A percentile compares a stretch with the other conserved stretches of the same genome.
Evolutionary conservation across 2,797 vertebrate genomes (phyloP).

Genomic region (Rachycentron canadum): DNA sequence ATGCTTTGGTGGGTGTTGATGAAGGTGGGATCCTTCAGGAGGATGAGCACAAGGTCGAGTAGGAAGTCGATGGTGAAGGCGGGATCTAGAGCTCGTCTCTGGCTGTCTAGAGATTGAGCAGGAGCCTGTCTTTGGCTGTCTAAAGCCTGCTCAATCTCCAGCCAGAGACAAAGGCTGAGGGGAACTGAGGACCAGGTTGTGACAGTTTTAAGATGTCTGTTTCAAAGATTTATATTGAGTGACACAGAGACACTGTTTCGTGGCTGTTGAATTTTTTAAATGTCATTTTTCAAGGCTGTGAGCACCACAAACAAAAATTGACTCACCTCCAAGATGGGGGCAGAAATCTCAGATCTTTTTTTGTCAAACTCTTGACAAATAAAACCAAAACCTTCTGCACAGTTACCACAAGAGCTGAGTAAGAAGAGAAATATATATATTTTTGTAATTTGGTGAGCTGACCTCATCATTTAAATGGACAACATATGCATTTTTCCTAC

Average conservation of each 20-base stretch:
- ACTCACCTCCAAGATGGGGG: not conserved
- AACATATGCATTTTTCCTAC: not conserved
- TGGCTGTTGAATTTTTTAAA: not conserved
- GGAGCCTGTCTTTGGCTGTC: too few relatives aligned
- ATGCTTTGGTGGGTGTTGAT: not conserved
- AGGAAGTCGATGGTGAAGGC: too few relatives aligned
- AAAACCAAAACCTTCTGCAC: slow-evolving; percentile 1
- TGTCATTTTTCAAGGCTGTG: not conserved
- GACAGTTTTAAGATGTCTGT: not conserved
- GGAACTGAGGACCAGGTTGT: not conserved
- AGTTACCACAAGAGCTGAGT: not conserved
- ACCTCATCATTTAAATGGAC: slow-evolving; percentile 17
- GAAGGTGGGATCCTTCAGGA: too few relatives aligned
- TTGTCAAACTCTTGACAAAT: not conserved
- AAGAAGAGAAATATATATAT: not conserved
- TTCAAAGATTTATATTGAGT: slow-evolving; percentile 5
- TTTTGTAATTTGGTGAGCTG: not conserved
- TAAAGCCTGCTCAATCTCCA: too few relatives aligned
- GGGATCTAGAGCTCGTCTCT: too few relatives aligned
- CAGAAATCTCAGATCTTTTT: not conserved
- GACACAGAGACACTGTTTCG: slow-evolving; percentile 5
- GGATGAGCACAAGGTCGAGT: too few relatives aligned
- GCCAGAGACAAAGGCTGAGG: not conserved
- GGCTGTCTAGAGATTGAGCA: too few relatives aligned
- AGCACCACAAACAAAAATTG: not conserved